Evolutionary conservation across 2,888 invertebrate genomes (phyloP), one percentile per base, ranked within the genome.

Genomic region (Lycocerus yunnanus): DNA sequence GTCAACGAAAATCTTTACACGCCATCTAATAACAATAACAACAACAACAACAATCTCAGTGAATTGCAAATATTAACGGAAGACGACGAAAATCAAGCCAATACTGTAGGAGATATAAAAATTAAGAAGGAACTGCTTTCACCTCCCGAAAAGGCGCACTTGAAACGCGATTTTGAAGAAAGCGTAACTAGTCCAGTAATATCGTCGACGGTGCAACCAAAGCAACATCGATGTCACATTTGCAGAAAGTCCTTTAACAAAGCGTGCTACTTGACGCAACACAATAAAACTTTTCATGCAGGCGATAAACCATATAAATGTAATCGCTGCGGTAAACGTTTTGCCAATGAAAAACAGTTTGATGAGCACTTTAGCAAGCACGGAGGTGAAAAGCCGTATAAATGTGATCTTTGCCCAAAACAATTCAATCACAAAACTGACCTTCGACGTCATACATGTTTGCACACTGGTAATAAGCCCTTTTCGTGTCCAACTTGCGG

Each of bases 381-480:
- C 86, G 91, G 92, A 14, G 93, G 93, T 74, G 93, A 95, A 78
- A 96, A 96, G 85, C 95, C 95, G 13, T 94, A 94, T 88, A 95
- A 95, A 88, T 97, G 96, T 88, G 91, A 91, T 74, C 89, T 91
- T 76, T 96, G 96, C 83, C 94, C 95, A 15, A 96, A 96, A 86
- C 94, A 94, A 82, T 97, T 96, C 87, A 95, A 96, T 85, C 96
- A 96, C 88, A 96, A 96, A 87, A 96, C 96, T 71, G 96, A 97
- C 85, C 88, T 96, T 82, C 90, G 95, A 77, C 91, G 96, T 78
- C 96, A 97, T 88, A 92, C 93, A 90, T 95, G 95, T 86, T 90
- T 94, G 80, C 96, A 96, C 86, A 94, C 94, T n/a, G 95, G 95
- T 67, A 91, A 92, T 82, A 95, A 95, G 86, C 95, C 95, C 60